phyloP scores from a whole-genome alignment of 2,888 invertebrate species.

The Congeria kusceri region DNA sequence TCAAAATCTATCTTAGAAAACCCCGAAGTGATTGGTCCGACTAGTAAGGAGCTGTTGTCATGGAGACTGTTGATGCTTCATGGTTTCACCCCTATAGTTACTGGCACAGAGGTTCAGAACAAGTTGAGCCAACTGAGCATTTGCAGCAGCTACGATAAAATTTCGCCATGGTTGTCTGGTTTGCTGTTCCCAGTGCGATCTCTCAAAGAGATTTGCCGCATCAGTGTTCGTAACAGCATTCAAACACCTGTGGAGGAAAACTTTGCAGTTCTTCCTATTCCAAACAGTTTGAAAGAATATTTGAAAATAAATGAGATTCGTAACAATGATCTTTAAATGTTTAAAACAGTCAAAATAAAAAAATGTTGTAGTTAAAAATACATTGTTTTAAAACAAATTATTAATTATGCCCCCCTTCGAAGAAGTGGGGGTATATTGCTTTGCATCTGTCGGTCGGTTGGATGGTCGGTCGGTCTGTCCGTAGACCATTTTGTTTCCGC shows the following conservation, averaged over 20 bases:
- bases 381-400: no score
- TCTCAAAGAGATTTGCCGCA: slow-evolving; percentile 75
- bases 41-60: slow-evolving; percentile 76
- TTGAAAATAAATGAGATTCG: slow-evolving; percentile 53
- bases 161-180: slow-evolving; percentile 76
- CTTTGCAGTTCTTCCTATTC: slow-evolving; percentile 72
- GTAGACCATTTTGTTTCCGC: no score
- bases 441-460: no score
- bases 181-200: slow-evolving; percentile 74
- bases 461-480: no score
- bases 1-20: slow-evolving; percentile 81
- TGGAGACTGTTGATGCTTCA: slow-evolving; percentile 78
- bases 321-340: not conserved
- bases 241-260: slow-evolving; percentile 70
- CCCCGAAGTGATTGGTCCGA: slow-evolving; percentile 78
- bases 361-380: no score
- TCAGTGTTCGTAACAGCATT: slow-evolving; percentile 70
- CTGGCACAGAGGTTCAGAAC: slow-evolving; percentile 66
- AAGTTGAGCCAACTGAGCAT: slow-evolving; percentile 77
- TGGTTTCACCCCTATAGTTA: slow-evolving; percentile 74
- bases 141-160: slow-evolving; percentile 79
- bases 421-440: no score
- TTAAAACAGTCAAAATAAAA: no score
- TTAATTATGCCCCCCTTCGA: no score
- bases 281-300: slow-evolving; percentile 56